Evolutionary conservation across 2,113 vertebrate species (phyloP).

Genomic region (Saccopteryx bilineata): DNA sequence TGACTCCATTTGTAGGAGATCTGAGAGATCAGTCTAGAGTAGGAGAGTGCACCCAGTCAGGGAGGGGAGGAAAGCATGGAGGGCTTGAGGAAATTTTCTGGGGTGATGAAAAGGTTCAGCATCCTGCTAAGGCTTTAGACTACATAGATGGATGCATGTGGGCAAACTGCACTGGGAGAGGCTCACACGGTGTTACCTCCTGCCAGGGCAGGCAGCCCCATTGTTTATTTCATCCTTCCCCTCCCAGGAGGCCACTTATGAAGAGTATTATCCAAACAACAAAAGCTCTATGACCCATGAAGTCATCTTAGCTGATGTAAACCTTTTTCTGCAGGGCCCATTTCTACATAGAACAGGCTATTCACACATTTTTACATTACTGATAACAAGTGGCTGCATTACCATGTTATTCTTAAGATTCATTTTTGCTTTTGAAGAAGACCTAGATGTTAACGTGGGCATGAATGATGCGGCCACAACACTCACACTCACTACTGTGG

Average conservation of each 20-base stretch:
- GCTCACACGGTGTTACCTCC: not conserved
- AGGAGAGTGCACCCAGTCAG: not conserved
- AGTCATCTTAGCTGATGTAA: not conserved
- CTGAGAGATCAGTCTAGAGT: not conserved
- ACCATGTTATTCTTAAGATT: not conserved
- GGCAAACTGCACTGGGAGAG: not conserved
- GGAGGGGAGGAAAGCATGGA: not conserved
- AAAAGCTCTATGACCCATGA: not conserved
- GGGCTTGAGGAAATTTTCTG: not conserved
- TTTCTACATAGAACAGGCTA: not conserved
- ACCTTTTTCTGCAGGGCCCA: not conserved
- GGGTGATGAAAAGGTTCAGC: not conserved
- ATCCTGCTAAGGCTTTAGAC: not conserved
- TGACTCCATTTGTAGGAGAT: not conserved
- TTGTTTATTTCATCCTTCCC: not conserved
- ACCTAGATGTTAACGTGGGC: rapidly evolving
- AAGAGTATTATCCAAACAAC: not conserved
- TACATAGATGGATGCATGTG: not conserved
- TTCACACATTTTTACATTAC: not conserved
- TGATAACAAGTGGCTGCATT: not conserved
- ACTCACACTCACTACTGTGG: not conserved
- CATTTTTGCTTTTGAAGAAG: not conserved
- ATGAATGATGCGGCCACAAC: not conserved
- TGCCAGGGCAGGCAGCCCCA: not conserved
- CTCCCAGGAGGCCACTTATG: not conserved